Evolutionary conservation across 2,113 vertebrate genomes (phyloP).

Genomic region (Talpa occidentalis): DNA sequence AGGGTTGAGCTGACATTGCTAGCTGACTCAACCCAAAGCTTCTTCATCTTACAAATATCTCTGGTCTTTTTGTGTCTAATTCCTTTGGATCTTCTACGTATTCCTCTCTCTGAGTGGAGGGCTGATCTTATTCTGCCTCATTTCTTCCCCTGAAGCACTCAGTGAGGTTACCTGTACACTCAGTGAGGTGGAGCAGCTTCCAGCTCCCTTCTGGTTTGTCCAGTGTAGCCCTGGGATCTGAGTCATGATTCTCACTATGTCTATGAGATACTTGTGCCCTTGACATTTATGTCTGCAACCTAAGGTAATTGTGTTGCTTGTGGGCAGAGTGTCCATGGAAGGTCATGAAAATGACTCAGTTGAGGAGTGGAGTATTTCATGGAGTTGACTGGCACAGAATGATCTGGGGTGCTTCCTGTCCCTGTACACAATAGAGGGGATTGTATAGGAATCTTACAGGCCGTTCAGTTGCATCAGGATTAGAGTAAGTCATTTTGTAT

Average conservation of each 20-base stretch:
- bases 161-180: neutral
- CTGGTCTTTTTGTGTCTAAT: neutral
- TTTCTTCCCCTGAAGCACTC: neutral
- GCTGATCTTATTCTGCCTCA: neutral
- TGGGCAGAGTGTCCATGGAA: neutral
- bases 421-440: neutral
- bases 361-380: neutral
- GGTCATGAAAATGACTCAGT: neutral
- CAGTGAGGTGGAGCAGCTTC: fast-evolving
- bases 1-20: neutral
- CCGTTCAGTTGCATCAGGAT: neutral
- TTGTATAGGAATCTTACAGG: neutral
- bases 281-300: neutral
- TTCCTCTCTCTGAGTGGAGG: neutral
- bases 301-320: neutral
- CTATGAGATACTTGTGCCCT: neutral
- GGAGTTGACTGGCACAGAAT: neutral
- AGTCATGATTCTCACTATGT: neutral
- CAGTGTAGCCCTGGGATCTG: neutral
- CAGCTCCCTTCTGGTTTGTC: neutral
- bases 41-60: neutral
- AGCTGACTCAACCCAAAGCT: neutral
- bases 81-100: neutral
- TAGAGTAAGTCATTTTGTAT: neutral
- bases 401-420: neutral